Conservation (phyloP, 1,140 invertebrate genomes). For the fruit fly (Drosophila melanogaster) region Release_6_plus_ISO1_MT NC_004354.4:4498001-4498500, state of each 20-base stretch:
- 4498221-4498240: not conserved
- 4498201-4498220: conserved; percentile 19
- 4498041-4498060: conserved; percentile 44
- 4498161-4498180: conserved; percentile 22
- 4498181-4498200: conserved; percentile 39
- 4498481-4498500: too few species aligned
- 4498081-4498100: conserved; percentile 68
- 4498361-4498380: conserved; percentile 57
- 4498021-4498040: conserved; percentile 74
- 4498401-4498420: not conserved
- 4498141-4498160: conserved; percentile 17
- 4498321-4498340: conserved; percentile 82
- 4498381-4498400: conserved; percentile 26
- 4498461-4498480: too few species aligned
- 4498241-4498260: conserved; percentile 11
- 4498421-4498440: not conserved
- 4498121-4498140: conserved; percentile 17
- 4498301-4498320: conserved; percentile 75
- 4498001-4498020: conserved; percentile 51
- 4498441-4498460: not conserved
- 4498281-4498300: conserved; percentile 72
- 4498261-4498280: conserved; percentile 65
- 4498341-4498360: conserved; percentile 80
- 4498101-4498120: conserved; percentile 1
- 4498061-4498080: conserved; percentile 57